Base-by-base conservation (phyloP, 2,888 invertebrate species). In the Micropterix aruncella region DNA sequence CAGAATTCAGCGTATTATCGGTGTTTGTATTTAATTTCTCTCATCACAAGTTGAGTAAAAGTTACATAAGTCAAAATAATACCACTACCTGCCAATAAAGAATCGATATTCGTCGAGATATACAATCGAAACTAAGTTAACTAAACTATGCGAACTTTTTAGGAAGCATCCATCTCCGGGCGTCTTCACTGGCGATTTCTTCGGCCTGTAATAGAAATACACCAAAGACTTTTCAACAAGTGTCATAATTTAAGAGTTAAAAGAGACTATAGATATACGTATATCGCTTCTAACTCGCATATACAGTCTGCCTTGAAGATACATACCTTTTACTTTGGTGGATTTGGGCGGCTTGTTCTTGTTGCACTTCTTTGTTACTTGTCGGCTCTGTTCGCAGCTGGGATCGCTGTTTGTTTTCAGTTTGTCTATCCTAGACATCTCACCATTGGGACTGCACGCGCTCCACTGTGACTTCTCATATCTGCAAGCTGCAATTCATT, bases 401-500 rank as follows among this genome's bases (percentile, higher is more conserved):
- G 84, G 75, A 63, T 89, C 89, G 60, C 87, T 87, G 60, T 80
- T 80, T 44, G 83, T 73, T 65, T 89, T 90, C 58, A 91, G 67
- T 65, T 79, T 81, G 62, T 91, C 88, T 55, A 80, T 80, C 59
- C 91, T 75, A 53, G 82, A 80, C 83, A 89, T 88, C 70, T 81
- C 79, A 51, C 85, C 84, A 57, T 80, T 81, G 50, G 79, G 73
- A 57, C 77, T 79, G 69, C 91, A 91, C 59, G 83, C 85, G 59
- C 82, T 81, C 88, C 90, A 91, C 50, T 84, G 70, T 27, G 89
- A 87, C 63, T 90, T 90, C 58, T 88, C 88, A 65, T 91, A 91
- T 54, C 90, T 84, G 65, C 91, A 91, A 52, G 88, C 90, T 85
- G 58, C 45, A 53, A 18, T 46, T 37, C n/a, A n/a, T n/a, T n/a